phyloP scores from a whole-genome alignment of 2,113 vertebrate species.

The Diadophis punctatus region DNA sequence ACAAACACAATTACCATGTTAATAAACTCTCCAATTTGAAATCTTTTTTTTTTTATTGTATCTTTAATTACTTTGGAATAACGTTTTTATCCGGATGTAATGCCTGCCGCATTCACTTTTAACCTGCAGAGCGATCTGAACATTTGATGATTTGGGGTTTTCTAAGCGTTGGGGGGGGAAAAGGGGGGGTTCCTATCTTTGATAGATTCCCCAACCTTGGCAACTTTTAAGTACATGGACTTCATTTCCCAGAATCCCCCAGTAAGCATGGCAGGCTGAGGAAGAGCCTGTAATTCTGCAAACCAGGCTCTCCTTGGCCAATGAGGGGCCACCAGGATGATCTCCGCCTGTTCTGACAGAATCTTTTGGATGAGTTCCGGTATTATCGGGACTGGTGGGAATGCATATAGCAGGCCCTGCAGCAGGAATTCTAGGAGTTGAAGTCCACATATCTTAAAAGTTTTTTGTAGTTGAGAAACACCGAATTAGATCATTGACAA shows the following conservation, averaged over 20 bases:
- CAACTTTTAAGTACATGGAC: not conserved
- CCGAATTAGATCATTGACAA: constrained; percentile 53
- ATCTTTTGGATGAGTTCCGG: too few relatives aligned
- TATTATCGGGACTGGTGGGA: too few relatives aligned
- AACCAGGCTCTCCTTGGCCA: too few relatives aligned
- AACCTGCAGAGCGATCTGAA: constrained; percentile 68
- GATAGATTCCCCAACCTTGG: not conserved
- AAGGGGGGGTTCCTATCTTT: constrained; percentile 36
- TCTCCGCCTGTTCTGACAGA: too few relatives aligned
- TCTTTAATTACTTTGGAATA: constrained; percentile 82
- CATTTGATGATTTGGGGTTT: constrained; percentile 69
- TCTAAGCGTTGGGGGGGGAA: constrained; percentile 38
- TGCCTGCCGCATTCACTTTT: constrained; percentile 74
- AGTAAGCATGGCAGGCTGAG: not conserved
- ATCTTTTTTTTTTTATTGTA: constrained; percentile 73
- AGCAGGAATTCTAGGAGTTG: not conserved
- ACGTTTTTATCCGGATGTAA: constrained; percentile 76
- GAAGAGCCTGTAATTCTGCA: too few relatives aligned
- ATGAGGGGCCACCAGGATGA: too few relatives aligned
- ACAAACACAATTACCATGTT: constrained; percentile 91
- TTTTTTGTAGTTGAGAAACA: not conserved
- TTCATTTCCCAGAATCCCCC: not conserved
- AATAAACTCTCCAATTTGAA: constrained; percentile 97
- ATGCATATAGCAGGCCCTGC: too few relatives aligned
- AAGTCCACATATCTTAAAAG: not conserved